These are phyloP conservation scores for Anser brachyrhynchus DNA, from an alignment of 2,113 vertebrate genomes.

Conservation along the genomic window DNA sequence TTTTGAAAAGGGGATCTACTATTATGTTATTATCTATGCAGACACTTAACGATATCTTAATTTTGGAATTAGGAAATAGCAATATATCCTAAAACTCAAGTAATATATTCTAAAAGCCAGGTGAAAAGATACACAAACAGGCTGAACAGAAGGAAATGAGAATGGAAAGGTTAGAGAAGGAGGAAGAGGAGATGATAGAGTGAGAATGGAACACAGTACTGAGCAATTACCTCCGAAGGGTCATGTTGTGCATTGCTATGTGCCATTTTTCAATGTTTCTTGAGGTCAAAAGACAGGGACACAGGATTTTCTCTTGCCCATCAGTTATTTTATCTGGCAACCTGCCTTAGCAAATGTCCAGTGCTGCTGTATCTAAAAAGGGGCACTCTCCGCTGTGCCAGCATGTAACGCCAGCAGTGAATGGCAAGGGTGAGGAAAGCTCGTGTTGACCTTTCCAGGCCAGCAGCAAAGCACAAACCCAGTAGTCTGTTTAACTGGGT, in stretches of 20 bases:
- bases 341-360: neutral
- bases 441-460: neutral
- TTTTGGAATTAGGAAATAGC: constrained; percentile 30
- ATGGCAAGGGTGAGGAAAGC: neutral
- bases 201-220: neutral
- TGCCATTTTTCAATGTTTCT: neutral
- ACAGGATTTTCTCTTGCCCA: neutral
- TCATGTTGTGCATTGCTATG: neutral
- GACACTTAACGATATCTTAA: constrained; percentile 55
- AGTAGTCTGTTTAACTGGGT: neutral
- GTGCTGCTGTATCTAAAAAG: neutral
- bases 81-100: constrained; percentile 45
- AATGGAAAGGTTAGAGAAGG: neutral
- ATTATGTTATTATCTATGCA: constrained; percentile 61
- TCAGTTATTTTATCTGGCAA: constrained; percentile 5
- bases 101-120: constrained; percentile 34
- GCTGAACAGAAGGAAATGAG: neutral
- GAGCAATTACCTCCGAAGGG: neutral
- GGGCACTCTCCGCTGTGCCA: neutral
- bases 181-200: neutral
- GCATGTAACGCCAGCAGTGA: neutral
- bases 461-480: neutral
- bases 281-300: neutral
- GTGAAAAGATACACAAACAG: neutral
- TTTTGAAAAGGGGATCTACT: constrained; percentile 58